Base-by-base conservation (phyloP, 2,113 vertebrate genomes). In the Leucoraja erinaceus region DNA sequence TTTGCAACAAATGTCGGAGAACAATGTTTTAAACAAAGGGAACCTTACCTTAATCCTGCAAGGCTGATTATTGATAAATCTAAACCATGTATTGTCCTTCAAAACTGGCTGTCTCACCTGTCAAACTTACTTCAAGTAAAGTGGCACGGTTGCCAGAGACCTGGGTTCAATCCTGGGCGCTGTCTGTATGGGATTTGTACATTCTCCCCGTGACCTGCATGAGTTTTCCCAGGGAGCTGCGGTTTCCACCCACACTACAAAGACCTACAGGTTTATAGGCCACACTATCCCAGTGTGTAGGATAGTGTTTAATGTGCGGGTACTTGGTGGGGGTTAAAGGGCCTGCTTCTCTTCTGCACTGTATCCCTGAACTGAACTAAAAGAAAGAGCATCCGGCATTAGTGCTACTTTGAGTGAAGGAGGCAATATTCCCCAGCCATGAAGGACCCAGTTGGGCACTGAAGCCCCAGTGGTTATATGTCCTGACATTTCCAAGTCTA, bases 31-130 rank as follows among this genome's bases (percentile, higher is more conserved):
- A 70, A 90, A 70, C 86, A 90, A 90, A 90, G 61, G 86, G 33
- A 47, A 38, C 18, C 12, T 70, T 68, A 18, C 86, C 22, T 90
- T 33, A 70, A 28, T 90, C 61, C 31, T 90, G 61, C 8, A 56
- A 90, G 31, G n/a, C 86, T 90, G 86, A 90, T 90, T 90, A 90
- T 90, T 90, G 86, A 70, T 90, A 33, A 31, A 66, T 10, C 63
- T 66, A 63, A 66, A 90, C 68, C 18, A 14, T 90, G 12, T 38
- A n/a, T 12, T 68, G 63, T n/a, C 86, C 86, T 33, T 16, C 86
- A 68, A 61, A 61, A 84, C 20, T 84, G 11, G 20, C 81, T 59
- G 81, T 10, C 81, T 14, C 25, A n/a, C 22, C 54, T 59, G 25
- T 56, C 25, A 56, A 59, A 84, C 81, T 84, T 84, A 12, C 81